Conservation (phyloP, 2,888 invertebrate species). For the Plebejus anna region DNA sequence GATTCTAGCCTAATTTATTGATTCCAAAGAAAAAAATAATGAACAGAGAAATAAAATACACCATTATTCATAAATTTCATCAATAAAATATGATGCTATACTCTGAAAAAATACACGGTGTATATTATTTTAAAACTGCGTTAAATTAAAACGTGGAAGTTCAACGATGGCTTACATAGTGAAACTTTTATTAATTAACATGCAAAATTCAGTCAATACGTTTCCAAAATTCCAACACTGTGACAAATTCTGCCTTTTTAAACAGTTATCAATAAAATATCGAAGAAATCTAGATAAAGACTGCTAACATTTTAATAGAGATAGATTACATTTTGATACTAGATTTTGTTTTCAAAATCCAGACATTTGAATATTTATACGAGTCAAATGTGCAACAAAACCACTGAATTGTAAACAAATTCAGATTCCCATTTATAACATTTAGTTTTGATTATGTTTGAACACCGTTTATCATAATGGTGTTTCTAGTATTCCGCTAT, state of each 20-base stretch:
- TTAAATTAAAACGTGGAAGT: constrained; percentile 21
- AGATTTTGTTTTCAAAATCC: not conserved
- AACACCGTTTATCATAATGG: constrained; percentile 15
- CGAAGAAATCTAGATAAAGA: not conserved
- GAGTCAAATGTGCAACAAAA: not conserved
- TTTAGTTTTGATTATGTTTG: constrained; percentile 17
- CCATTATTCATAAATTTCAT: not conserved
- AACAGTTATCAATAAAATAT: not conserved
- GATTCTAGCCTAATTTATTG: not conserved
- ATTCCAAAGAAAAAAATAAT: not conserved
- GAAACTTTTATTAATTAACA: constrained; percentile 28
- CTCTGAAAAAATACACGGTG: constrained; percentile 5
- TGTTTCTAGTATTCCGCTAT: constrained; percentile 2
- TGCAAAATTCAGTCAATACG: constrained; percentile 12
- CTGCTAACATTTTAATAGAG: not conserved
- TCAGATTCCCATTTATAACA: constrained; percentile 3
- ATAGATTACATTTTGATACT: no score
- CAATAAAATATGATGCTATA: not conserved
- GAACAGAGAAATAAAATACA: not conserved
- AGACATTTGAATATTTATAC: not conserved
- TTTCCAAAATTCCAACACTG: constrained; percentile 20
- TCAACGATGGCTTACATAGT: not conserved
- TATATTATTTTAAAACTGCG: constrained; percentile 16
- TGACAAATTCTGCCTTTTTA: not conserved
- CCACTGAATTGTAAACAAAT: not conserved